phyloP scores from a whole-genome alignment of 30 jellyfish, hydroid and myxozoan genomes.

The Calvadosia cruxmelitensis region DNA sequence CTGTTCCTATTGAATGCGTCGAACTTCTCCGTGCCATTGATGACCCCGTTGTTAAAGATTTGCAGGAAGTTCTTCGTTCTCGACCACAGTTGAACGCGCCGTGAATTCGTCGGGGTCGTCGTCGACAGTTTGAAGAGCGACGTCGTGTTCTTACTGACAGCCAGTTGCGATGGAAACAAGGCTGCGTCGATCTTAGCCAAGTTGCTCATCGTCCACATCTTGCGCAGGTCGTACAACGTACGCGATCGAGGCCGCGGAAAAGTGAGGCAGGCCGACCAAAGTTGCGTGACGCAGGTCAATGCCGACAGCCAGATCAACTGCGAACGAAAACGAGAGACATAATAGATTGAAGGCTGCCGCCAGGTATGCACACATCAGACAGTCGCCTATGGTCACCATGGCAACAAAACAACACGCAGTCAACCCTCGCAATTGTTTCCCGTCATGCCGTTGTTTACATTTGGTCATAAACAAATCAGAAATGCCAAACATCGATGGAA shows the following conservation, averaged over 20 bases:
- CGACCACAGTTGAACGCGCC: conserved; percentile 27
- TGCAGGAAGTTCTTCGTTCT: conserved; percentile 32
- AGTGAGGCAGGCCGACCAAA: conserved; percentile 10
- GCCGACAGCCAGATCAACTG: conserved; percentile 6
- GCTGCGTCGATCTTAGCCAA: background rate
- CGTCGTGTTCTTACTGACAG: background rate
- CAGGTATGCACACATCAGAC: background rate
- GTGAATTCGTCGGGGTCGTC: conserved; percentile 23
- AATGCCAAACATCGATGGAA: background rate
- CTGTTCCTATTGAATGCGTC: conserved; percentile 25
- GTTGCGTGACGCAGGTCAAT: conserved; percentile 13
- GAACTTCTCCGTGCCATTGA: conserved; percentile 31
- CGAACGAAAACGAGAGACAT: background rate
- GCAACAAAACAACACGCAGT: background rate
- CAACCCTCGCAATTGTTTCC: background rate
- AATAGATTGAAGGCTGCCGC: background rate
- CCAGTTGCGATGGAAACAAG: background rate
- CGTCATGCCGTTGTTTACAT: background rate
- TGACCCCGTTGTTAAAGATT: conserved; percentile 31
- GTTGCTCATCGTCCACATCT: background rate
- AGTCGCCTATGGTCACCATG: background rate
- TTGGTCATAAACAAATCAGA: background rate
- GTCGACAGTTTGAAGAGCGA: conserved; percentile 1
- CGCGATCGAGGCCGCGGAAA: conserved; percentile 12
- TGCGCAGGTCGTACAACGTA: background rate